Percentiles rank a stretch among this genome's conserved stretches.
Evolutionary conservation across 2,888 invertebrate species (phyloP).

Genomic region (Epinotia demarniana): DNA sequence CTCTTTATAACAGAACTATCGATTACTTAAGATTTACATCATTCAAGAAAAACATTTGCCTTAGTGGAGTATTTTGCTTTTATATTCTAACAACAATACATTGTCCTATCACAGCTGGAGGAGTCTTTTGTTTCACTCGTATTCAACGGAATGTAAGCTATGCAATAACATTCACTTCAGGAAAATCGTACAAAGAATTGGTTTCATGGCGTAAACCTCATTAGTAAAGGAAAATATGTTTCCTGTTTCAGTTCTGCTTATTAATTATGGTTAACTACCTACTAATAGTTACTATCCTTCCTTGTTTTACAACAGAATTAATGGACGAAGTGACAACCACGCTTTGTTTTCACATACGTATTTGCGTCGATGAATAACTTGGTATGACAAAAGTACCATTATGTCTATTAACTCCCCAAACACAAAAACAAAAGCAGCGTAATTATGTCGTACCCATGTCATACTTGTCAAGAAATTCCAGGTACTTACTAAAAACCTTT

Average conservation of each 20-base stretch:
- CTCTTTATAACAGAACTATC: too few species aligned
- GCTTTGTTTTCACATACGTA: constrained; percentile 1
- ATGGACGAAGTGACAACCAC: not conserved
- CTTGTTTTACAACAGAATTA: not conserved
- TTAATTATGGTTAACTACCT: not conserved
- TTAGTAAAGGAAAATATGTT: constrained; percentile 20
- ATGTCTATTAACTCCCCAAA: not conserved
- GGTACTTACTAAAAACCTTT: constrained; percentile 12
- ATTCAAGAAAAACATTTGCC: not conserved
- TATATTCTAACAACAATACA: constrained; percentile 17
- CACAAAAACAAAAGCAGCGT: constrained; percentile 16
- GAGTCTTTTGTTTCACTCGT: constrained; percentile 18
- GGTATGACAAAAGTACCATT: constrained; percentile 6
- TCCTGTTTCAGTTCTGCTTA: constrained; percentile 21
- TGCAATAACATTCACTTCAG: constrained; percentile 22
- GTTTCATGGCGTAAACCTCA: constrained; percentile 29
- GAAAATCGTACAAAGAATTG: constrained; percentile 21
- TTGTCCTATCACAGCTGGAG: constrained; percentile 25
- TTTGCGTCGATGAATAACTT: not conserved
- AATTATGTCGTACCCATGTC: constrained; percentile 29
- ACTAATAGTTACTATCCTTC: constrained; percentile 9
- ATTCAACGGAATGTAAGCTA: constrained; percentile 16
- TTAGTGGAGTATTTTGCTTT: constrained; percentile 4
- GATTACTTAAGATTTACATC: not conserved
- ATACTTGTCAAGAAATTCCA: constrained; percentile 26